Evolutionary conservation across 1,140 invertebrate genomes (phyloP), one percentile per base, ranked within the genome.

Genomic region (Uloborus diversus): DNA sequence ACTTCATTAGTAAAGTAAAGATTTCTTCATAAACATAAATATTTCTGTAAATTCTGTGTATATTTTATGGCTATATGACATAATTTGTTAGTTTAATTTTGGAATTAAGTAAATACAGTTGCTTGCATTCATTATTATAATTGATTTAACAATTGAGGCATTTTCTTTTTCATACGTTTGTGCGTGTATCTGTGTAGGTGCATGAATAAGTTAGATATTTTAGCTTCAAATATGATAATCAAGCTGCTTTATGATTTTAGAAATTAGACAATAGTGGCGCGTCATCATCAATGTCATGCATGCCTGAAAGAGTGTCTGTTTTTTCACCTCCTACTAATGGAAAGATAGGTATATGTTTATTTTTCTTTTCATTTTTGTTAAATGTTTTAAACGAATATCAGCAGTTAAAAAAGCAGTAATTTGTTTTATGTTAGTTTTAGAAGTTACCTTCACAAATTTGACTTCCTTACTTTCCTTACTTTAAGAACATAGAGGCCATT

Each of bases 291-390:
- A 33, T 33, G 13, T 32, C 49, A 57, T 37, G 27, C 3, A 30
- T 35, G 23, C 14, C 35, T 11, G 23, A 73, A 30, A 61, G 69
- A 61, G 61, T 73, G 37, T 42, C 25, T 47, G 69, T 73, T 3
- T 61, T 73, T 27, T 37, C 53, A 0, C 69, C 69, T 42, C 69
- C 69, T 17, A 20, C 13, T 17, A 61, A 73, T 73, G 69, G 69
- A 61, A 73, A 73, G 49, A 30, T 73, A 28, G 69, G 69, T 73
- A 70, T 33, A 25, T 20, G 25, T 11, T 42, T 7, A 25, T 35
- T 9, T 28, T 32, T 62, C 0, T 7, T 53, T 32, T 17, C 13
- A 30, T 32, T n/a, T n/a, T n/a, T n/a, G n/a, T n/a, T n/a, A n/a
- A n/a, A n/a, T n/a, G n/a, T n/a, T n/a, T n/a, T n/a, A n/a, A n/a